Base-by-base conservation (phyloP, 2,113 vertebrate genomes). In the Motacilla tschutschensis region DNA sequence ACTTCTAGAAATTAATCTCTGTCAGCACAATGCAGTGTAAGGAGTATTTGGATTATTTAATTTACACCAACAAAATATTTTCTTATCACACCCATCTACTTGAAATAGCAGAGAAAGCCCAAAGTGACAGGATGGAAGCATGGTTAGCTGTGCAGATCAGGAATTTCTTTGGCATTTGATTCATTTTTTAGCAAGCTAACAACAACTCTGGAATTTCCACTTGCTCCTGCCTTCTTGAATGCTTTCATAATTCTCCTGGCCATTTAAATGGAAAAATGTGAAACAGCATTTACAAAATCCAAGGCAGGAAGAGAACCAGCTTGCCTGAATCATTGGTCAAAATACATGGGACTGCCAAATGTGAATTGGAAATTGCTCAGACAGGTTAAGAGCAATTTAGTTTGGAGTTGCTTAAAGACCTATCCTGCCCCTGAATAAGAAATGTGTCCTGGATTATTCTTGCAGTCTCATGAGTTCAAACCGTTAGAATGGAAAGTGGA, bases 61-160 rank as follows among this genome's bases (percentile, higher is more conserved):
- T 70, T 91, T 55, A 67, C 31, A 59, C 46, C 69, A 85, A 36
- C 28, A 51, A 41, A 82, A 70, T 57, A 55, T 36, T 33, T 92
- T 93, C 28, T 87, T 51, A 88, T 65, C 36, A 80, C 87, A 94
- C 15, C 7, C 14, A 73, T 65, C 69, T 84, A 78, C 88, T 33
- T 48, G 26, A 91, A 88, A 74, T 14, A 71, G 20, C 35, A 75
- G 43, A 69, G 40, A 78, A 84, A 58, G 10, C 31, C 38, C 77
- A 81, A 47, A 62, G 28, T 21, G 72, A 25, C 31, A 53, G 80
- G 40, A 80, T 24, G 14, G 47, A 44, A 40, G 26, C 2, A 8
- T 58, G 13, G 43, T n/a, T 67, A 73, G 12, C 26, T 57, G 19
- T 50, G 29, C 4, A 11, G 1, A 12, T 55, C 31, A 74, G 54